These are phyloP conservation scores for Calephelis nemesis DNA, from an alignment of 1,140 invertebrate genomes.

Conservation along the genomic window DNA sequence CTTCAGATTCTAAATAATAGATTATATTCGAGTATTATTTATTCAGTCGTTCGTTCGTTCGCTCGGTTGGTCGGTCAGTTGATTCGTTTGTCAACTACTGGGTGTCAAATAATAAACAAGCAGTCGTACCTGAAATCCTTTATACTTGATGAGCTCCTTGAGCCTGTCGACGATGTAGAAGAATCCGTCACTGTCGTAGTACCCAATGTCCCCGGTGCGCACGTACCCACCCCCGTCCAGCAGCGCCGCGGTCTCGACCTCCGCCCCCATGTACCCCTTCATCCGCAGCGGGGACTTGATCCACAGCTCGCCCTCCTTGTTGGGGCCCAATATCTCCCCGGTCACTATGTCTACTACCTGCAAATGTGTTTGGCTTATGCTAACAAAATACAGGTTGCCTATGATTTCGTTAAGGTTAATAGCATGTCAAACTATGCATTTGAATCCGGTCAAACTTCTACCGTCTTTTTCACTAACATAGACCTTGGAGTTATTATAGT, in stretches of 20 bases:
- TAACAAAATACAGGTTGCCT: too few species aligned
- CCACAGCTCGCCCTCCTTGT: slow-evolving; percentile 85
- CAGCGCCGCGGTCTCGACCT: slow-evolving; percentile 81
- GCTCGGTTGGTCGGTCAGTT: too few species aligned
- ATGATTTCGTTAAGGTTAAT: too few species aligned
- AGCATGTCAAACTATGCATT: too few species aligned
- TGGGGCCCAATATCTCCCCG: slow-evolving; percentile 80
- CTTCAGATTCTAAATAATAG: too few species aligned
- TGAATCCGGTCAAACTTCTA: too few species aligned
- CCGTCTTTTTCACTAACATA: too few species aligned
- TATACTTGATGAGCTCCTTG: slow-evolving; percentile 92
- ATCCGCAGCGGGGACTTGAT: slow-evolving; percentile 85
- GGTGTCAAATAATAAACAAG: too few species aligned
- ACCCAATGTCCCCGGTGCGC: slow-evolving; percentile 90
- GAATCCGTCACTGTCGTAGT: slow-evolving; percentile 84
- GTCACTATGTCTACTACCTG: slow-evolving; percentile 82
- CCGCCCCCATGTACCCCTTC: slow-evolving; percentile 85
- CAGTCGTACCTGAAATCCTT: slow-evolving; percentile 84
- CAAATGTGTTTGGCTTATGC: neutral
- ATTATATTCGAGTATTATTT: too few species aligned
- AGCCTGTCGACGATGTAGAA: slow-evolving; percentile 88
- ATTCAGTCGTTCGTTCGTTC: too few species aligned
- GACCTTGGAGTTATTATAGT: too few species aligned
- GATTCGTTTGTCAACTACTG: too few species aligned
- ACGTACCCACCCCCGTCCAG: slow-evolving; percentile 87